Percentiles rank a stretch among this genome's conserved stretches.
Evolutionary conservation across 2,888 invertebrate species (phyloP).

Genomic region (Melinopterus prodromus): DNA sequence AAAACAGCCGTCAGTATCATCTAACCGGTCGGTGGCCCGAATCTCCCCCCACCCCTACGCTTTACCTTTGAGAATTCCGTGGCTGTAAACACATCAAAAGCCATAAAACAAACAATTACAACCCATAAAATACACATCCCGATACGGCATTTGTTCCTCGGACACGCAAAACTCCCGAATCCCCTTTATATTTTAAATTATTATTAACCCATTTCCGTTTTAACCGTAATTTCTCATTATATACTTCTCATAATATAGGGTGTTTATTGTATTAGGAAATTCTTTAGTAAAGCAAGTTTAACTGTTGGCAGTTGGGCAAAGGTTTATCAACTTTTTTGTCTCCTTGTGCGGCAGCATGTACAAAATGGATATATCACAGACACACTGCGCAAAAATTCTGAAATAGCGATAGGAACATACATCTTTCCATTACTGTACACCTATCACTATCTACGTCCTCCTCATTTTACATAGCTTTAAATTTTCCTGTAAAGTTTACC

Average conservation of each 20-base stretch:
- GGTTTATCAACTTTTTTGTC: too few relatives aligned
- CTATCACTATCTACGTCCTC: too few relatives aligned
- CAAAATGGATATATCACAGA: too few relatives aligned
- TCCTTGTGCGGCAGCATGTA: too few relatives aligned
- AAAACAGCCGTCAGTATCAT: neutral
- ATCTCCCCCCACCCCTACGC: neutral
- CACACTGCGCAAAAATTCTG: too few relatives aligned
- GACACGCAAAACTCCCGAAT: neutral
- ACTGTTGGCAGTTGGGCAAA: too few relatives aligned
- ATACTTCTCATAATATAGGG: too few relatives aligned
- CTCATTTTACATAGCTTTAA: neutral
- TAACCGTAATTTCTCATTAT: neutral
- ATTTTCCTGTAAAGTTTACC: neutral
- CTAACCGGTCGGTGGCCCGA: neutral
- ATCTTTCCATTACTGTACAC: too few relatives aligned
- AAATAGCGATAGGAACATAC: too few relatives aligned
- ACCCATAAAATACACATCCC: neutral
- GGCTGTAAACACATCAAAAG: neutral
- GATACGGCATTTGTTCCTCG: neutral
- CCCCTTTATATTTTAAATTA: neutral
- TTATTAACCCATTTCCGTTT: neutral
- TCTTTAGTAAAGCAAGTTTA: too few relatives aligned
- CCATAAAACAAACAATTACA: slow-evolving; percentile 4
- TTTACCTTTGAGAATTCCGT: neutral
- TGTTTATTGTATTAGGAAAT: too few relatives aligned